A percentile compares a stretch with the other conserved stretches of the same genome.
Conservation (phyloP, 2,888 invertebrate species). For the Xanthorhoe designata region DNA sequence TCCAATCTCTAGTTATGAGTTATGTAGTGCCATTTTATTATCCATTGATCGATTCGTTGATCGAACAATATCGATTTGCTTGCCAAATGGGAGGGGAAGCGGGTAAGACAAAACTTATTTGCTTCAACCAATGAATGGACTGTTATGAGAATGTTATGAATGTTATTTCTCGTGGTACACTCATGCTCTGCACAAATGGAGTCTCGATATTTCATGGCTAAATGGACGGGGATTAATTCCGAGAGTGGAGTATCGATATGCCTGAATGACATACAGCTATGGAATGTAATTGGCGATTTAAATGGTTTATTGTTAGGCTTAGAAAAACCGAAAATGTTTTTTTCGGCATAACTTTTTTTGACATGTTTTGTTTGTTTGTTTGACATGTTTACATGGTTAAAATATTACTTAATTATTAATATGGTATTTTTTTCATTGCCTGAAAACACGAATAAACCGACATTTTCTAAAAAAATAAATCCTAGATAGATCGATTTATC, state of each 20-base stretch:
- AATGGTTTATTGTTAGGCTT: constrained; percentile 12
- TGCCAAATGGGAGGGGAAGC: constrained; percentile 28
- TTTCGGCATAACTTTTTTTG: neutral
- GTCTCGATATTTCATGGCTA: constrained; percentile 27
- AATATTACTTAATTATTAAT: too few relatives aligned
- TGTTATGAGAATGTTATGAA: constrained; percentile 25
- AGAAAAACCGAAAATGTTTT: constrained; percentile 7
- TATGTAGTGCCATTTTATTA: constrained; percentile 27
- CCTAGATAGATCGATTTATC: too few relatives aligned
- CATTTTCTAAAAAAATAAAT: too few relatives aligned
- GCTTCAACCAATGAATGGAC: constrained; percentile 23
- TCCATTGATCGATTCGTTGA: constrained; percentile 25
- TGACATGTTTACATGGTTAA: neutral
- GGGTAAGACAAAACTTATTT: constrained; percentile 22
- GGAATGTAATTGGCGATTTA: constrained; percentile 28
- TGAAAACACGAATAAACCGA: too few relatives aligned
- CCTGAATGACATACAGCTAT: constrained; percentile 17
- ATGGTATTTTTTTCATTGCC: too few relatives aligned
- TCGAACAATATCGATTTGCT: constrained; percentile 27
- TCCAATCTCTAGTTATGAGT: too few relatives aligned
- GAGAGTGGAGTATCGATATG: constrained; percentile 28
- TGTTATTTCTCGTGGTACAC: constrained; percentile 19
- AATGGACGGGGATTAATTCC: constrained; percentile 37
- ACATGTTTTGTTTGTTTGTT: neutral
- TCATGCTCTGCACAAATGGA: constrained; percentile 15